A percentile compares a stretch with the other conserved stretches of the same genome.
Conservation (phyloP, 2,113 vertebrate species). For the Takifugu flavidus region DNA sequence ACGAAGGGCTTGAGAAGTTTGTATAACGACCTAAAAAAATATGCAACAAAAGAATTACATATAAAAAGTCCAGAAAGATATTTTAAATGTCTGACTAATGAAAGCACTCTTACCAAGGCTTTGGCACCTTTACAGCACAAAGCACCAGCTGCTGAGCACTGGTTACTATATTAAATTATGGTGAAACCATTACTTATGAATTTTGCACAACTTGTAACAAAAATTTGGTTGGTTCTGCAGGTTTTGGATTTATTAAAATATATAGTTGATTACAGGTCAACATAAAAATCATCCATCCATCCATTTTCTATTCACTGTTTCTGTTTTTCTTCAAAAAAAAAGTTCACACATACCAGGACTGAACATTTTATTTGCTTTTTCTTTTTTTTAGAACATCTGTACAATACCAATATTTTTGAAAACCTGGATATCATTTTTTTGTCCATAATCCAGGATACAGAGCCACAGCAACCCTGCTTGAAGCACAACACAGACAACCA, state of each 20-base stretch:
- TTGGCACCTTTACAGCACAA: too few species aligned
- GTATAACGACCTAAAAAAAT: too few species aligned
- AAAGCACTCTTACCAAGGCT: too few species aligned
- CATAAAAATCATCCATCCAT: background rate
- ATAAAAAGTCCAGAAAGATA: too few species aligned
- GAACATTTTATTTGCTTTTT: constrained; percentile 52
- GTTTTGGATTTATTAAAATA: background rate
- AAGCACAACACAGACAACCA: constrained; percentile 39
- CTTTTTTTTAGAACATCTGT: constrained; percentile 34
- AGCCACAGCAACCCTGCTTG: constrained; percentile 31
- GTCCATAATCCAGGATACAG: constrained; percentile 1
- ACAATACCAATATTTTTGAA: constrained; percentile 41
- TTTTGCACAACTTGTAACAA: background rate
- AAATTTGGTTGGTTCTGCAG: background rate
- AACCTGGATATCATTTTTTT: constrained; percentile 5
- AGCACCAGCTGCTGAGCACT: too few species aligned
- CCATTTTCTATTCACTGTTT: background rate
- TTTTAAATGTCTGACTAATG: too few species aligned
- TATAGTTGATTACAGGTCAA: background rate
- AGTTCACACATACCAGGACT: constrained; percentile 13
- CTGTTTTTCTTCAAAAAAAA: background rate
- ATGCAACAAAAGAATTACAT: too few species aligned
- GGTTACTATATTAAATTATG: too few species aligned
- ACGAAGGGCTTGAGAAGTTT: too few species aligned
- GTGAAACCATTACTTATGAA: too few species aligned